Percentiles rank a stretch among this genome's conserved stretches.
These are phyloP conservation scores for Drosophila nr. medialis DNA, from an alignment of 2,888 invertebrate species.

Conservation along the genomic window DNA sequence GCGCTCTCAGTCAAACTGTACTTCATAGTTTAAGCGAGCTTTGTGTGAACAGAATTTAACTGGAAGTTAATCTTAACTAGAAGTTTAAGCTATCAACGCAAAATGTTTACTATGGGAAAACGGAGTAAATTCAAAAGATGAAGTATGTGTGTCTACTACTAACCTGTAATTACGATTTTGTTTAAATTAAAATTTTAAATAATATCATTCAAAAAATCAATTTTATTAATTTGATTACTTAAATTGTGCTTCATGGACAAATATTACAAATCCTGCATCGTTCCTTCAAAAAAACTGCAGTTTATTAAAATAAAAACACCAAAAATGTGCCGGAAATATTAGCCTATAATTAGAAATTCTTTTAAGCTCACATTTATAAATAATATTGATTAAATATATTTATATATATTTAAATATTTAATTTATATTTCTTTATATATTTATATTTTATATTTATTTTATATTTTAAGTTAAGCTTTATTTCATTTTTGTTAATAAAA, in stretches of 20 bases:
- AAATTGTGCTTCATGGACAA: background rate
- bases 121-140: background rate
- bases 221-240: background rate
- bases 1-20: conserved; percentile 7
- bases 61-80: background rate
- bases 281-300: too few relatives aligned
- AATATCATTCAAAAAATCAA: background rate
- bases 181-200: background rate
- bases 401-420: too few relatives aligned
- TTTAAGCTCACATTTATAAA: background rate
- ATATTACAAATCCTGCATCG: background rate
- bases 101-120: background rate
- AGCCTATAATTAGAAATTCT: too few relatives aligned
- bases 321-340: too few relatives aligned
- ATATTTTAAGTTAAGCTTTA: background rate
- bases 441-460: too few relatives aligned
- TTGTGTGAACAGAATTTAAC: background rate
- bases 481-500: background rate
- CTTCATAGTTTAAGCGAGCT: conserved; percentile 3
- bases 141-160: background rate
- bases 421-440: too few relatives aligned
- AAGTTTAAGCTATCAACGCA: accelerated
- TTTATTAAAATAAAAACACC: too few relatives aligned
- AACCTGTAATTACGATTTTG: accelerated
- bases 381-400: background rate